These are phyloP conservation scores for Willisornis vidua DNA, from an alignment of 2,113 vertebrate species.

Conservation along the genomic window DNA sequence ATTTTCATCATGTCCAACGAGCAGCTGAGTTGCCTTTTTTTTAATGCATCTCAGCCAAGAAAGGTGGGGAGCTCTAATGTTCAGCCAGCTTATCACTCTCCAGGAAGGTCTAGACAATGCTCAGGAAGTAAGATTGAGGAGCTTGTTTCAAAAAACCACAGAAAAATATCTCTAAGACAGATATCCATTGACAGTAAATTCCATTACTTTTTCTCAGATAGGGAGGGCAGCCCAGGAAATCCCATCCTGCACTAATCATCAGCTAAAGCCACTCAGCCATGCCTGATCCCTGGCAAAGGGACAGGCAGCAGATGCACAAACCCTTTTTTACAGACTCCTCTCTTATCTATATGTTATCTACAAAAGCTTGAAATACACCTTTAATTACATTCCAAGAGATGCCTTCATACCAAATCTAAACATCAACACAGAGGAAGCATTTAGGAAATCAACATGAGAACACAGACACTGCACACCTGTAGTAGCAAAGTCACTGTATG, in stretches of 20 bases:
- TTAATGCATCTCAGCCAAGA: background rate
- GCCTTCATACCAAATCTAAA: background rate
- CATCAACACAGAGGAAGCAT: background rate
- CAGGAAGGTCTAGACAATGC: background rate
- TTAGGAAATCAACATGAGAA: background rate
- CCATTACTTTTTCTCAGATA: background rate
- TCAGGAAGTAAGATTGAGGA: background rate
- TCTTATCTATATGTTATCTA: background rate
- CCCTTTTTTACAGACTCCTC: background rate
- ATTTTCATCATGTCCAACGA: background rate
- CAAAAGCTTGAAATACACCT: background rate
- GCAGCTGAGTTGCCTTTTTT: background rate
- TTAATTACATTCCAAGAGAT: background rate
- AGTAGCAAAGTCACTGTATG: background rate
- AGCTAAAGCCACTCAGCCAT: background rate
- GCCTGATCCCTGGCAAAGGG: background rate
- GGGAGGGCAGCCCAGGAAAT: background rate
- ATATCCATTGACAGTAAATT: background rate
- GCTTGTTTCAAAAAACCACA: background rate
- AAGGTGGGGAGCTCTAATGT: background rate
- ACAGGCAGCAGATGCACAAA: background rate
- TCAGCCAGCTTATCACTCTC: background rate
- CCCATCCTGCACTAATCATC: background rate
- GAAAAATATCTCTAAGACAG: background rate
- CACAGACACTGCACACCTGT: background rate